phyloP scores from a whole-genome alignment of 2,113 vertebrate species.

The Excalfactoria chinensis region DNA sequence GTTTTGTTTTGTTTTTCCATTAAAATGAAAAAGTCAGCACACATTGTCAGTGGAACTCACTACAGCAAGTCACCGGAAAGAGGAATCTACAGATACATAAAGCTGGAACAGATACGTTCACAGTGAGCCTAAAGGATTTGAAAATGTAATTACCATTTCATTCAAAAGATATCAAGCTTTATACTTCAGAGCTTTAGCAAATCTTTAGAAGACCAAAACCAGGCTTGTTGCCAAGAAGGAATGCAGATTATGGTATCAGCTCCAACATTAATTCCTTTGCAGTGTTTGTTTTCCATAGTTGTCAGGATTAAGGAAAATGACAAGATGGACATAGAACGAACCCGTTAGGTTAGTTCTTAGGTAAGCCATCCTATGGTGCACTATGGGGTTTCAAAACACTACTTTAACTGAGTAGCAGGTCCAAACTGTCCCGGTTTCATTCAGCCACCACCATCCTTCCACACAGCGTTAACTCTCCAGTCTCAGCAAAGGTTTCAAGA shows the following conservation, averaged over 20 bases:
- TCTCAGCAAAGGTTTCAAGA: not conserved
- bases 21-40: not conserved
- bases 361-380: not conserved
- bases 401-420: not conserved
- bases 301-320: not conserved
- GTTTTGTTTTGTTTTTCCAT: not conserved
- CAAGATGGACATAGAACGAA: not conserved
- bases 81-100: rapidly evolving
- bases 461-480: not conserved
- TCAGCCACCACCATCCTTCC: not conserved
- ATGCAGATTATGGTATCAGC: not conserved
- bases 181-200: not conserved
- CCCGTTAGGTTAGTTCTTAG: not conserved
- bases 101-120: not conserved
- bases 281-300: not conserved
- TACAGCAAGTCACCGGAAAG: not conserved
- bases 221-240: not conserved
- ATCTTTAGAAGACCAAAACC: not conserved
- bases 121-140: not conserved
- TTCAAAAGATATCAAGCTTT: not conserved
- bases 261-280: not conserved
- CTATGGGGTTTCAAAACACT: not conserved
- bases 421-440: not conserved
- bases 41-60: not conserved
- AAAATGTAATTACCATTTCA: not conserved